Base-by-base conservation (phyloP, 2,797 vertebrate genomes). In the Coendou prehensilis region DNA sequence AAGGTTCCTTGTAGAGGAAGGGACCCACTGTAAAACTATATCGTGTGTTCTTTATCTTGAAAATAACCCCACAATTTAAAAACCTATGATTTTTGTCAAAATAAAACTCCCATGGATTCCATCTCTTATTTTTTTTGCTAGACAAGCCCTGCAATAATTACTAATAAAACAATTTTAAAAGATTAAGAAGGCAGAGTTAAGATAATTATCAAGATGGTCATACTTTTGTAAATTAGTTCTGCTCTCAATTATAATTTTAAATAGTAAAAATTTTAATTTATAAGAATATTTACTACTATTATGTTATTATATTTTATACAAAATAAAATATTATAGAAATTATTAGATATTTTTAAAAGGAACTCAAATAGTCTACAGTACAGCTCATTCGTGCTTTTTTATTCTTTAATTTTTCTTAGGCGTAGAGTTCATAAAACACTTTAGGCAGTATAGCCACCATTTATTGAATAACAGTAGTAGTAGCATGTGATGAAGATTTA, bases 91-190 rank as follows among this genome's bases (percentile, higher is more conserved):
- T 6, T 45, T 73, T 26, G 30, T 50, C 78, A 64, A 67, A 59
- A 61, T 59, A 73, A 90, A 80, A 76, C 3, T 23, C 3, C 30
- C 11, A 1, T 78, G 56, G 28, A 69, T 20, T 28, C 33, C 4
- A 30, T 23, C 26, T 54, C 20, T 41, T 57, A 54, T 63, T 95
- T 33, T 59, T 96, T 22, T 61, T 81, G 82, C 17, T 57, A n/a
- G n/a, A 56, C 78, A 63, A 79, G 13, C 26, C 83, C 45, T 73
- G 10, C 5, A 71, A 89, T 86, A 59, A 85, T 63, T 93, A 59
- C 50, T 69, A 76, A 87, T 30, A 52, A 56, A 93, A 91, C 10
- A n/a, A 75, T 90, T 75, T 81, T 11, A 30, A 67, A 91, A 85
- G 15, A 6, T 90, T 64, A 85, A 59, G 76, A 85, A 83, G 6